A percentile compares a stretch with the other conserved stretches of the same genome.
Evolutionary conservation across 1,140 invertebrate species (phyloP).

Genomic region (Palaemon carinicauda): DNA sequence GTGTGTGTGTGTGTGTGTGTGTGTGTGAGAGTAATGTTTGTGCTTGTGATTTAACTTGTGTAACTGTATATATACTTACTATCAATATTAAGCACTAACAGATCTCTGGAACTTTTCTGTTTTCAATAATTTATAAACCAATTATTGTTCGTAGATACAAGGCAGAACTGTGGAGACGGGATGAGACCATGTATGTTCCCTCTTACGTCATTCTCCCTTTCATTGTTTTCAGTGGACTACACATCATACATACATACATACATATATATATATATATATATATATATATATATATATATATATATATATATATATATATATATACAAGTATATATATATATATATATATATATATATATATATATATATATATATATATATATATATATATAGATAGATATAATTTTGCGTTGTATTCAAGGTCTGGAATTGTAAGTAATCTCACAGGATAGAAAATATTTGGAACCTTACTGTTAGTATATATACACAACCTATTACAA

Average conservation of each 20-base stretch:
- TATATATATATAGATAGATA: background rate
- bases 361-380: background rate
- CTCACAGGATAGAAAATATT: background rate
- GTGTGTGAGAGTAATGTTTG: background rate
- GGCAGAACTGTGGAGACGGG: no score
- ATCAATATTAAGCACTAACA: background rate
- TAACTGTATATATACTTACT: background rate
- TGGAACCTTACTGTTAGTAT: background rate
- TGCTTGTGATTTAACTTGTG: background rate
- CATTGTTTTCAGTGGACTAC: no score
- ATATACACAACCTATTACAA: no score
- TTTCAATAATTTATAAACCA: no score
- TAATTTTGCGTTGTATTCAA: no score
- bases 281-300: background rate
- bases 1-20: background rate
- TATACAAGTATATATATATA: background rate
- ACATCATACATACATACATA: no score
- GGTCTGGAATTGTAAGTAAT: background rate
- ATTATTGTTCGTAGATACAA: no score
- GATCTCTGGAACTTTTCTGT: background rate
- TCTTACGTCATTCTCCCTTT: no score
- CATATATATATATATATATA: no score
- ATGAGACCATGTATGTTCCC: no score
- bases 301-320: background rate
- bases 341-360: conserved; percentile 5